Base-by-base conservation (phyloP, 2,113 vertebrate genomes). In the Ailurus styani region DNA sequence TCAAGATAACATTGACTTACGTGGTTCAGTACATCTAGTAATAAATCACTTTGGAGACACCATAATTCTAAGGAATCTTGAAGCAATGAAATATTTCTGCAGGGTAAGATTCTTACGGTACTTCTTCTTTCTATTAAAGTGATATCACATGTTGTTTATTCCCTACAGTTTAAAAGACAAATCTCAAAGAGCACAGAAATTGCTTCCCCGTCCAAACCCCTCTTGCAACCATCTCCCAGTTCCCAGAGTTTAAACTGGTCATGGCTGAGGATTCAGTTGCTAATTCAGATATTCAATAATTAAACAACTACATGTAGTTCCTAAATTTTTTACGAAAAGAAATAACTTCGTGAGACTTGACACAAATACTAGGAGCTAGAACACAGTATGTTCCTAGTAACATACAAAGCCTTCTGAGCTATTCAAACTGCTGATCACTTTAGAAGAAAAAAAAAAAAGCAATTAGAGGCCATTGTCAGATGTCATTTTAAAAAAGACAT, bases 1-100 rank as follows among this genome's bases (percentile, higher is more conserved):
- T 79, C 82, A 86, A 96, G 90, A 94, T 97, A 98, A 87, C 81
- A 93, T 89, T 97, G 93, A 94, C 93, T 97, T 94, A 97, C 5
- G 0, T 86, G 93, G 20, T 55, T 95, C 78, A 52, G 52, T 42
- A 79, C 31, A 91, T 86, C 64, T 97, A 96, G 72, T 91, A 94
- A 93, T 93, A 97, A 91, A 97, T 96, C 91, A 97, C 54, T 86
- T 75, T 70, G 27, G 47, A 94, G 66, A 91, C 18, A 92, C 57
- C 25, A 68, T 85, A 87, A 91, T 93, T 97, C 93, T 86, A 75
- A 94, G 73, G 85, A 60, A 83, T 91, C 55, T 81, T 96, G 10
- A 94, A 91, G 54, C 47, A 92, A 73, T 78, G 64, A 96, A 96
- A 78, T 20, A 54, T 95, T 94, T 90, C 70, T 55, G 7, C 37